These are phyloP conservation scores for Saccostrea glomerata DNA, from an alignment of 1,140 invertebrate genomes.

Conservation along the genomic window DNA sequence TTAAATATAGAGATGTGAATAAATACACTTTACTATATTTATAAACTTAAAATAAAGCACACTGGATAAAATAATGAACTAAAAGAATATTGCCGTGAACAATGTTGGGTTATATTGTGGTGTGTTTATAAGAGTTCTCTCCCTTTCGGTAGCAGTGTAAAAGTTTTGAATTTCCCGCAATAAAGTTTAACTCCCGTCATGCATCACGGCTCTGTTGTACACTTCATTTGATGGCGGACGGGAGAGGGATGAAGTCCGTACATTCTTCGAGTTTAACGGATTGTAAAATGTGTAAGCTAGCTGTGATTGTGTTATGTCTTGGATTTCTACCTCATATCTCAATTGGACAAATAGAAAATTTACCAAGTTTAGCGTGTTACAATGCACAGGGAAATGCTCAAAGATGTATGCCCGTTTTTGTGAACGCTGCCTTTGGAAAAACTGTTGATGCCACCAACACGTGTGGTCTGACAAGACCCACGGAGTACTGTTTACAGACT, in stretches of 20 bases:
- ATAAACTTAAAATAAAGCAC: too few species aligned
- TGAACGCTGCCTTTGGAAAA: conserved; percentile 92
- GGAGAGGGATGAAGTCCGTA: conserved; percentile 1
- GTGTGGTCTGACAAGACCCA: conserved; percentile 84
- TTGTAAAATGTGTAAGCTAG: conserved; percentile 37
- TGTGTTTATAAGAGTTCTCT: neutral
- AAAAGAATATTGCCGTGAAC: too few species aligned
- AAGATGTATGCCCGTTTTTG: conserved; percentile 97
- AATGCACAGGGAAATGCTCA: conserved; percentile 81
- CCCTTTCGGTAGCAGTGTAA: neutral
- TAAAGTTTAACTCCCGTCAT: conserved; percentile 40
- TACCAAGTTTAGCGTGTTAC: conserved; percentile 78
- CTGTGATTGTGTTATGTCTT: conserved; percentile 44
- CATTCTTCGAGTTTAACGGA: conserved; percentile 16
- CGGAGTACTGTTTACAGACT: conserved; percentile 92
- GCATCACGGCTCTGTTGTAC: conserved; percentile 2
- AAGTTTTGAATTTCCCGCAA: conserved; percentile 26
- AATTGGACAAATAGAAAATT: conserved; percentile 56
- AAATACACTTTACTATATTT: too few species aligned
- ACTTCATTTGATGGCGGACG: conserved; percentile 26
- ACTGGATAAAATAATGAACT: too few species aligned
- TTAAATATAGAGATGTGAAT: too few species aligned
- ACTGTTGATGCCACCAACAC: conserved; percentile 96
- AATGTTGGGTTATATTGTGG: too few species aligned
- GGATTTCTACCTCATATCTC: conserved; percentile 61